phyloP scores from a whole-genome alignment of 2,797 vertebrate species.

The Pantherophis alleghaniensis region DNA sequence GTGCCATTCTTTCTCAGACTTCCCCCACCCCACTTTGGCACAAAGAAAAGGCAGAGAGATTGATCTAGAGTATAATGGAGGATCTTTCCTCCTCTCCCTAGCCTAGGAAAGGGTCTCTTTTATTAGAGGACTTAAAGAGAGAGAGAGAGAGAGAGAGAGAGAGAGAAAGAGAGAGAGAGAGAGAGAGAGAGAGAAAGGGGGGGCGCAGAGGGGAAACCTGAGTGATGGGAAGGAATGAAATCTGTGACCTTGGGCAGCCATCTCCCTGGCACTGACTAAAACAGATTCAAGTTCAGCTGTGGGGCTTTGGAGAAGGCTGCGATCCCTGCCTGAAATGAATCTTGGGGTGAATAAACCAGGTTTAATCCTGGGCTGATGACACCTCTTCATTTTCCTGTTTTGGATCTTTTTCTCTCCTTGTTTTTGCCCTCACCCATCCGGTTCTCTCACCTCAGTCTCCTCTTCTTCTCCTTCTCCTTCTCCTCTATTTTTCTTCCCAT shows the following conservation, averaged over 20 bases:
- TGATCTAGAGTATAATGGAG: slow-evolving; percentile 50
- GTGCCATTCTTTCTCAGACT: neutral
- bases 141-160: neutral
- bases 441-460: slow-evolving; percentile 17
- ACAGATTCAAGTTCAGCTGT: slow-evolving; percentile 62
- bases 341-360: slow-evolving; percentile 46
- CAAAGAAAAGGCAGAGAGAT: slow-evolving; percentile 58
- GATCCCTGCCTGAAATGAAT: slow-evolving; percentile 36
- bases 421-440: neutral
- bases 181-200: too few relatives aligned
- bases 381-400: slow-evolving; percentile 40
- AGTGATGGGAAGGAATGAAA: slow-evolving; percentile 54
- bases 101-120: slow-evolving; percentile 50
- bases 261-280: slow-evolving; percentile 52
- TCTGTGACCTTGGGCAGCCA: slow-evolving; percentile 56
- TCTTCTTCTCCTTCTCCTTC: too few relatives aligned
- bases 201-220: neutral
- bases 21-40: neutral
- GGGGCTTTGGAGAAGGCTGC: slow-evolving; percentile 34
- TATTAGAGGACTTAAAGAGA: slow-evolving; percentile 48
- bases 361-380: slow-evolving; percentile 32
- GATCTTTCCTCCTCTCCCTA: slow-evolving; percentile 21
- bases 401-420: slow-evolving; percentile 15
- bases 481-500: too few relatives aligned
- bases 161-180: too few relatives aligned